Evolutionary conservation across 92 coral and sea anemone species (phyloP), one percentile per base, ranked within the genome.

Genomic region (Zoanthus sociatus): DNA sequence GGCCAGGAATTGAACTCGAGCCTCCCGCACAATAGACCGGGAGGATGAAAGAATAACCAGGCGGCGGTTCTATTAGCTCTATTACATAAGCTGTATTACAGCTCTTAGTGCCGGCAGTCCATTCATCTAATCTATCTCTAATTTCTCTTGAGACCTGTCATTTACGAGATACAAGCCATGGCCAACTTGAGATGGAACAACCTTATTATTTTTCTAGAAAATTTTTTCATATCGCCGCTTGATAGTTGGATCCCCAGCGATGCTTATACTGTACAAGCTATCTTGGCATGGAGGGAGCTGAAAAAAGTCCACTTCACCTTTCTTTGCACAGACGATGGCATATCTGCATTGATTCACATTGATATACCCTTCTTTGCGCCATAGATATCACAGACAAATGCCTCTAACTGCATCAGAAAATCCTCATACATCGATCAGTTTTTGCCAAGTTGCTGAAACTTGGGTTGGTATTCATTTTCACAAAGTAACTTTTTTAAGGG

Each of bases 251-350:
- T 15, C 91, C 26, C 51, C 21, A 42, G 8, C 77, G 82, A 67
- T 91, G 90, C 30, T 78, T 73, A 77, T 74, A n/a, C n/a, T n/a
- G n/a, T n/a, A 21, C 84, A 86, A 47, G 73, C 47, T 58, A 45
- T 88, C 94, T 17, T 88, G 92, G 78, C 86, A 91, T 14, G 93
- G 91, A 21, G 91, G 93, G 47, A 91, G 89, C 54, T 91, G 89
- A 30, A 84, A 58, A 53, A 89, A 78, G 73, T 91, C 91, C 15
- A 78, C 76, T 70, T 88, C 71, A 17, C 83, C 88, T 78, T 69
- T 87, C 72, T n/a, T 88, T 86, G 61, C 91, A 91, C 66, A 58
- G 78, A 88, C 88, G 30, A 91, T 63, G 84, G 68, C n/a, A 50
- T 87, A 90, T 37, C 78, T 87, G 13, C 81, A 90, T 53, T 86